Evolutionary conservation across 2,888 invertebrate species (phyloP).

Genomic region (Aspidiotus destructor): DNA sequence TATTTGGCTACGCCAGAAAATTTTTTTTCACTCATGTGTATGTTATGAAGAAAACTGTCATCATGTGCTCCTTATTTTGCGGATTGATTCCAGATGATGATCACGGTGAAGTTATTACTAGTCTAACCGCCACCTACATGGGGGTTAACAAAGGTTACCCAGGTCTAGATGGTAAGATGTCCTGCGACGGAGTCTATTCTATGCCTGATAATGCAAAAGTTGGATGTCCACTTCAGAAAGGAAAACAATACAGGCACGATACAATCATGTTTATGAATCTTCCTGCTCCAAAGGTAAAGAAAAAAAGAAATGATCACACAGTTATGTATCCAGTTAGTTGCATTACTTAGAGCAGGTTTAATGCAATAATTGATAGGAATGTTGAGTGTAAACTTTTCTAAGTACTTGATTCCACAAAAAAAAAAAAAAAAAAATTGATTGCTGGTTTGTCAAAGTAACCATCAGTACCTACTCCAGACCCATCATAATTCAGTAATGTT

Average conservation of each 20-base stretch:
- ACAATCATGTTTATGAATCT: conserved; percentile 14
- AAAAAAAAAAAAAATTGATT: no score
- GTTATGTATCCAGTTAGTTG: no score
- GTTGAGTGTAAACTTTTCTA: no score
- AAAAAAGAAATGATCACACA: background rate
- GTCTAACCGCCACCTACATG: conserved; percentile 8
- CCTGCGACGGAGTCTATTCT: conserved; percentile 5
- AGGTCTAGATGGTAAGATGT: conserved; percentile 11
- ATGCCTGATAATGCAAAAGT: conserved; percentile 9
- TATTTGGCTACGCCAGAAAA: no score
- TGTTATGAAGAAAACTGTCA: no score
- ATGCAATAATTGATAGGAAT: no score
- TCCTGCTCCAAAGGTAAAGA: conserved; percentile 21
- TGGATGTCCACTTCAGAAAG: conserved; percentile 20
- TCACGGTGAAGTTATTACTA: conserved; percentile 2
- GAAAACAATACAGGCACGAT: conserved; percentile 10
- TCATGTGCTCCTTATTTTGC: background rate
- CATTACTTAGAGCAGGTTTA: no score
- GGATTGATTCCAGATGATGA: conserved; percentile 8
- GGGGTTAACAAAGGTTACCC: conserved; percentile 27
- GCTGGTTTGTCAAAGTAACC: no score
- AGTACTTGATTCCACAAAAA: no score
- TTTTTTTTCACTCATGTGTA: no score
- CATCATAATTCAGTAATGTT: no score
- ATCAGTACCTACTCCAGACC: no score